Percentiles rank a stretch among this genome's conserved stretches.
These are phyloP conservation scores for Acromyrmex heyeri DNA, from an alignment of 1,140 invertebrate species.

Conservation along the genomic window DNA sequence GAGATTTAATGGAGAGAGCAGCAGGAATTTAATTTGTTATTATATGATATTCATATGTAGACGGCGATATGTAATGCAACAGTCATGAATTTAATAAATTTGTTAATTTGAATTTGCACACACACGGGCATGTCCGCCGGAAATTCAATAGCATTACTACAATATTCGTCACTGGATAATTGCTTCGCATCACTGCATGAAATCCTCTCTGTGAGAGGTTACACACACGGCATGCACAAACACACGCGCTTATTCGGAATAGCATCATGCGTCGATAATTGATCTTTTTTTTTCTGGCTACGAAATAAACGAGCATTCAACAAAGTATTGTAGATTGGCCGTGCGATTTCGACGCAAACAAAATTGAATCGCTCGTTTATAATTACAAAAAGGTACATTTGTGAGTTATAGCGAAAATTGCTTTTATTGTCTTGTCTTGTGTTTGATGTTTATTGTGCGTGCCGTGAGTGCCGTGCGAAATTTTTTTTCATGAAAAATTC, in stretches of 20 bases:
- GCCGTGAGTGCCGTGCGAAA: neutral
- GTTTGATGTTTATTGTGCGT: slow-evolving; percentile 7
- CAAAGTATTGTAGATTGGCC: slow-evolving; percentile 36
- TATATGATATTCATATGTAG: slow-evolving; percentile 2
- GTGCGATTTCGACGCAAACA: slow-evolving; percentile 34
- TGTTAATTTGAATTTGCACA: slow-evolving; percentile 56
- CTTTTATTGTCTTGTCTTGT: slow-evolving; percentile 28
- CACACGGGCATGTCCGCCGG: neutral
- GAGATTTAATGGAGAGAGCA: slow-evolving; percentile 18
- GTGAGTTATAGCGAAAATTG: slow-evolving; percentile 23
- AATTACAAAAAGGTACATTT: slow-evolving; percentile 15
- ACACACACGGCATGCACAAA: neutral
- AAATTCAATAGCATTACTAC: slow-evolving; percentile 58
- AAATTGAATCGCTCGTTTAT: slow-evolving; percentile 38
- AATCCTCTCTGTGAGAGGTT: slow-evolving; percentile 24
- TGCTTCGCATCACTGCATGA: slow-evolving; percentile 60
- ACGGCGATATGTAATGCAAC: slow-evolving; percentile 38
- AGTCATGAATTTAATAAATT: slow-evolving; percentile 64
- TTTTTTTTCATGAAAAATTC: slow-evolving; percentile 32
- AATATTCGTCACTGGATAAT: slow-evolving; percentile 63
- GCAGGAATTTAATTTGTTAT: slow-evolving; percentile 55
- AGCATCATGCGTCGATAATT: slow-evolving; percentile 52
- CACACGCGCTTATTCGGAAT: slow-evolving; percentile 11
- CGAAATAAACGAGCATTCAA: slow-evolving; percentile 42
- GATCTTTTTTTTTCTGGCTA: slow-evolving; percentile 42